Evolutionary conservation across 2,797 vertebrate genomes (phyloP), one percentile per base, ranked within the genome.

Genomic region (Lycodopsis pacificus): DNA sequence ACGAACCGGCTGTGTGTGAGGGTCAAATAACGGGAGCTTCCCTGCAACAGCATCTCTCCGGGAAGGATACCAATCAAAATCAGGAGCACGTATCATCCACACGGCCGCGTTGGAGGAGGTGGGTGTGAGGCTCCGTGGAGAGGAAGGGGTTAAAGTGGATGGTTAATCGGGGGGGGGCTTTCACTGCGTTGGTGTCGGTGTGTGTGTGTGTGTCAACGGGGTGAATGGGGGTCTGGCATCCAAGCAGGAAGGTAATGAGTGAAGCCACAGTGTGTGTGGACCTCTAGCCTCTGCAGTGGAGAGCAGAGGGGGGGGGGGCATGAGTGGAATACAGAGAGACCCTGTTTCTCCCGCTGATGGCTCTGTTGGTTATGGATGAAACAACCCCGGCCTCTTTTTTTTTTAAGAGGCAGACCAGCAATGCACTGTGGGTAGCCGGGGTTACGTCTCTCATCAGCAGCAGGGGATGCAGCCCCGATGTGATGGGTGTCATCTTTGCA

Each of bases 241-340:
- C 82, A 79, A 83, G 85, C 66, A 30, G 81, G 58, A 76, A 89
- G 89, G 90, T 91, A 93, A 92, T 92, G 90, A 91, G 91, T 79
- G 82, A 73, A 91, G 88, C 89, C 88, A 91, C 77, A 77, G 88
- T 85, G 85, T 85, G 86, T 83, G 89, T 65, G 87, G 87, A 91
- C 85, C 90, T 91, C 87, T 87, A 87, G 89, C 88, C 90, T 90
- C 90, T 88, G 90, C 86, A 91, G 86, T 85, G 77, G 83, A 82
- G 79, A 82, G 82, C 70, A 72, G 56, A 10, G 42, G 14, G 5
- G 48, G 84, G 84, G 22, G 65, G 71, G 68, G 75, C 83, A 88
- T 89, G 91, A 92, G 84, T 53, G 64, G 89, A 93, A 93, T 93
- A 91, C 86, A 87, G 88, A 91, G 82, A 66, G 80, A 71, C 19